These are phyloP conservation scores for Progne subis DNA, from an alignment of 2,113 vertebrate genomes.

Conservation along the genomic window DNA sequence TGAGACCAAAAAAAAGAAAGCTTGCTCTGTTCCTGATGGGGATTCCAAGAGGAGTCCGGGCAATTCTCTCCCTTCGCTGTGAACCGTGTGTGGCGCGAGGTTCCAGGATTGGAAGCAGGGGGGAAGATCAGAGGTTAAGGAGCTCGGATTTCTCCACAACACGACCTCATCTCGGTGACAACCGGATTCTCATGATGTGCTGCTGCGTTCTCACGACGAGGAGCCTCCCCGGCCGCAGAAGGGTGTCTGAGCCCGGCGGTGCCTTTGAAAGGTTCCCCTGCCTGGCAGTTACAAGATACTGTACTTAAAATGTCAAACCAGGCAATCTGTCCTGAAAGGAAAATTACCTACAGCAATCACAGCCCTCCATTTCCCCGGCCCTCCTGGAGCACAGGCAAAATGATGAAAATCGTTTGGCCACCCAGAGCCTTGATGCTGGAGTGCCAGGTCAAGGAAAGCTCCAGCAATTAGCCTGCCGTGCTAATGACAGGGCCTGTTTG, in stretches of 20 bases:
- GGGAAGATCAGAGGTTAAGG: conserved; percentile 55
- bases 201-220: conserved; percentile 44
- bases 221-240: background rate
- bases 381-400: conserved; percentile 13
- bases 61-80: background rate
- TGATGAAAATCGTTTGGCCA: conserved; percentile 61
- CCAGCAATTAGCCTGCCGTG: conserved; percentile 56
- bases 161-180: conserved; percentile 24
- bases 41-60: background rate
- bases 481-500: conserved; percentile 58
- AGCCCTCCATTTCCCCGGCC: conserved; percentile 28
- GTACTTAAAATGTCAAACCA: conserved; percentile 53
- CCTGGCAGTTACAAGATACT: conserved; percentile 40
- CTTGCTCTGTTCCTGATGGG: background rate
- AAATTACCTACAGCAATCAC: conserved; percentile 63
- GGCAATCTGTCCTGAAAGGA: conserved; percentile 64
- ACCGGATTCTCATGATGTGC: conserved; percentile 40
- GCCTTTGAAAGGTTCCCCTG: conserved; percentile 3
- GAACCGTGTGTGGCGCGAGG: background rate
- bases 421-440: conserved; percentile 46
- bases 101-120: background rate
- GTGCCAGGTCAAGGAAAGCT: conserved; percentile 57
- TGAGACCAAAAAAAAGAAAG: background rate
- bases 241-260: background rate
- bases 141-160: conserved; percentile 58